These are phyloP conservation scores for Leiothrix lutea DNA, from an alignment of 2,113 vertebrate species.

Conservation along the genomic window DNA sequence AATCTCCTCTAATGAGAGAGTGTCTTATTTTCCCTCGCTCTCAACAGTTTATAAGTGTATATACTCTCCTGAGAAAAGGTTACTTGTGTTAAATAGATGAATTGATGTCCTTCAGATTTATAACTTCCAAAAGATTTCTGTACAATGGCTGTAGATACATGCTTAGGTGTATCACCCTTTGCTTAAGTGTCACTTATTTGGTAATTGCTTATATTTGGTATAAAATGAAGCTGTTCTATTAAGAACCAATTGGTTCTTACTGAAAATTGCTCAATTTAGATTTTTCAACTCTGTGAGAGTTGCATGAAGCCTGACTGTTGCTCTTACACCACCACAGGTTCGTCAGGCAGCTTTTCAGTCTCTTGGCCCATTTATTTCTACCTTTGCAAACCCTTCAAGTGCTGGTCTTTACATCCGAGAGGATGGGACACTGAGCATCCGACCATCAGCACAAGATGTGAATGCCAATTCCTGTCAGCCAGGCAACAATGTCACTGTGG, in stretches of 20 bases:
- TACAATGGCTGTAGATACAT: background rate
- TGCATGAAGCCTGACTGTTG: background rate
- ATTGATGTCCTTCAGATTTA: background rate
- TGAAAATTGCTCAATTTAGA: background rate
- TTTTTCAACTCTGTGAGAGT: background rate
- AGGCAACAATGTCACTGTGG: background rate
- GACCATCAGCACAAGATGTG: background rate
- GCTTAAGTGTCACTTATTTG: background rate
- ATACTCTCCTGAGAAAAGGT: background rate
- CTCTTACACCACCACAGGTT: conserved; percentile 69
- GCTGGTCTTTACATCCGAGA: conserved; percentile 83
- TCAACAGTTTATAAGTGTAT: background rate
- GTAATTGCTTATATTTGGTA: background rate
- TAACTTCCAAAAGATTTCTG: background rate
- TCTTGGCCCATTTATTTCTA: conserved; percentile 89
- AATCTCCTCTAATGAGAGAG: background rate
- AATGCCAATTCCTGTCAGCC: background rate
- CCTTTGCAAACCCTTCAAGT: conserved; percentile 87
- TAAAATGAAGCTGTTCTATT: background rate
- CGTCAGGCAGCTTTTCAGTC: conserved; percentile 90
- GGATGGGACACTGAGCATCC: conserved; percentile 75
- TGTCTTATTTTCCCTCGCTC: background rate
- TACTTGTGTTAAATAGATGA: background rate
- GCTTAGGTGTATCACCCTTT: background rate
- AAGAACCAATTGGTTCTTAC: background rate